phyloP scores from a whole-genome alignment of 2,113 vertebrate species.

The Cavia porcellus region DNA sequence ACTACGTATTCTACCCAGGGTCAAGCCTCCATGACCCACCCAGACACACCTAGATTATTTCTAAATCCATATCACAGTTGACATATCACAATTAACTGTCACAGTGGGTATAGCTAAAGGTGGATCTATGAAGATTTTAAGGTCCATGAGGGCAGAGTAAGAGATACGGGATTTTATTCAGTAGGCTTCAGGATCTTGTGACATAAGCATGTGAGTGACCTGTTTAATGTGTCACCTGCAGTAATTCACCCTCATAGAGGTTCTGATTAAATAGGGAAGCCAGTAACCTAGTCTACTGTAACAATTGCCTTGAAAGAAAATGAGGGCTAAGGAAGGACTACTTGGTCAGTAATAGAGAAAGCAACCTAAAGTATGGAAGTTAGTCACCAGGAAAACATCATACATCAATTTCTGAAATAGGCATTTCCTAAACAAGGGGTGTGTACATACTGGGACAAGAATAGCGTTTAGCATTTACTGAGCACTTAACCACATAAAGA shows the following conservation, averaged over 20 bases:
- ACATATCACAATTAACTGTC: not conserved
- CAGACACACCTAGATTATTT: not conserved
- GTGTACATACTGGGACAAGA: not conserved
- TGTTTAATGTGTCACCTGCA: not conserved
- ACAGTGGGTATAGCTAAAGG: not conserved
- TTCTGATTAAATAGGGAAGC: not conserved
- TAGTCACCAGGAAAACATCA: not conserved
- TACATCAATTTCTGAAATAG: not conserved
- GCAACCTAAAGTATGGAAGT: not conserved
- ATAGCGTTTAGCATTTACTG: too few relatives aligned
- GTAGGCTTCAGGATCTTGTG: not conserved
- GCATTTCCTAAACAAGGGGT: not conserved
- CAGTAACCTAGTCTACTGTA: not conserved
- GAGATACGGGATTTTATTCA: not conserved
- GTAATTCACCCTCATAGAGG: not conserved
- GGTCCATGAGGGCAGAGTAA: not conserved
- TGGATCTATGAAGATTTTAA: not conserved
- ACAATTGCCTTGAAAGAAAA: accelerated
- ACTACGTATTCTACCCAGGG: not conserved
- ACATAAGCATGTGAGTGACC: not conserved
- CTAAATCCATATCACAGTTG: not conserved
- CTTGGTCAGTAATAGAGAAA: not conserved
- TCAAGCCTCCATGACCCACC: not conserved
- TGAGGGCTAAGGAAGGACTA: not conserved
- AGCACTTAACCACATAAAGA: not conserved